Evolutionary conservation across 2,113 vertebrate genomes (phyloP), one percentile per base, ranked within the genome.

Genomic region (Microcebus lehilahytsara): DNA sequence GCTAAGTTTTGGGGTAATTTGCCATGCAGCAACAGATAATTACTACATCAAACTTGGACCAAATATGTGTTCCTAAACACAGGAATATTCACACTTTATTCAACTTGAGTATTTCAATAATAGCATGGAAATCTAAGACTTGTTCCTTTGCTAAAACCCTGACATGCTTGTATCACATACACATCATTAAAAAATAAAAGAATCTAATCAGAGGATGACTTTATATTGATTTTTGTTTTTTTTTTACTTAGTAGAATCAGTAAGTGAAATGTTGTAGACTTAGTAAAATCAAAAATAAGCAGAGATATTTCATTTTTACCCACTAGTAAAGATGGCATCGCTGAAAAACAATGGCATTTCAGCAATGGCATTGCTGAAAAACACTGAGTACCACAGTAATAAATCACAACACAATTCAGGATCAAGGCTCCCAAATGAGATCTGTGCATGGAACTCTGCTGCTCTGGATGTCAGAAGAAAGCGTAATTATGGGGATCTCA

Each of bases 341-440:
- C 72, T 67, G 67, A 75, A 81, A 69, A 85, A 90, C 51, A 16
- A 77, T 49, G 77, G 51, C 16, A 53, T 53, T 53, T 56, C 53
- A 56, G 53, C 17, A 19, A 79, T 56, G 53, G 17, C 53, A 56
- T 60, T 81, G 83, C 58, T 89, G 85, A 85, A 89, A 89, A 9
- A 22, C 16, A 51, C 81, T 51, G 78, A 85, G 20, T 53, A 69
- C 40, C 93, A 88, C 14, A 67, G 53, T 51, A 89, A 81, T 95
- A 94, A 96, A 94, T 96, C 91, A 93, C 56, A 86, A 27, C 40
- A 93, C 37, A 77, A 66, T 89, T 94, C 77, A 83, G 9, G 37
- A 95, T 80, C 74, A 42, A 40, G 67, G 56, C 46, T 89, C 83
- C 84, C 58, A 79, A 85, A 85, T 66, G 89, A 67, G 62, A 84